These are phyloP conservation scores for Eupithecia subfuscata DNA, from an alignment of 2,888 invertebrate species.

Conservation along the genomic window DNA sequence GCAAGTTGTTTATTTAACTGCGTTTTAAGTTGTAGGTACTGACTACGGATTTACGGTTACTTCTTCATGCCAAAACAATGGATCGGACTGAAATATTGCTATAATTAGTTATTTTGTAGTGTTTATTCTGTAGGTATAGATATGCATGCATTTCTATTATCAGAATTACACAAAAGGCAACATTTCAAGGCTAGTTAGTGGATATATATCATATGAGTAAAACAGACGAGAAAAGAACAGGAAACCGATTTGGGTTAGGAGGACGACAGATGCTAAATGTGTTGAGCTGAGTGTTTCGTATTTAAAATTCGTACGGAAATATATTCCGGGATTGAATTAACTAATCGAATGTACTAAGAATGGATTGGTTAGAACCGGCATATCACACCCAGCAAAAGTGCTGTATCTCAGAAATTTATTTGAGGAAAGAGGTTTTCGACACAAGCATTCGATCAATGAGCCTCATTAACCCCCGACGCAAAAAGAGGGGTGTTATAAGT, in stretches of 20 bases:
- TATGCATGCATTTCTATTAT: no score
- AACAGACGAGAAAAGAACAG: constrained; percentile 4
- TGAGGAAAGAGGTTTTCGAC: neutral
- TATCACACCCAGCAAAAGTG: neutral
- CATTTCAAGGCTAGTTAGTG: neutral
- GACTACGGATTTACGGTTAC: no score
- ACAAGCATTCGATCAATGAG: no score
- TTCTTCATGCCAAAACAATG: no score
- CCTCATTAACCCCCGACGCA: no score
- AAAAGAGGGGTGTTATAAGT: no score
- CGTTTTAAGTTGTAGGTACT: no score
- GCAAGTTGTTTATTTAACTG: no score
- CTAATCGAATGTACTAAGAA: neutral
- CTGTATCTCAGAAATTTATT: neutral
- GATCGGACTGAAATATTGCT: no score
- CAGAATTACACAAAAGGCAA: neutral
- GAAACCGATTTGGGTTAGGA: constrained; percentile 15
- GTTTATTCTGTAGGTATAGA: no score
- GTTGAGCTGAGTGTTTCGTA: constrained; percentile 1
- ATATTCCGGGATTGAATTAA: neutral
- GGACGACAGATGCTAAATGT: constrained; percentile 8
- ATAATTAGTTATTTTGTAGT: no score
- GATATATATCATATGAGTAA: neutral
- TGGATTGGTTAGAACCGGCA: neutral
- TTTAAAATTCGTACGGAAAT: constrained; percentile 6